Percentiles rank a stretch among this genome's conserved stretches.
These are phyloP conservation scores for Deroptyus accipitrinus DNA, from an alignment of 2,113 vertebrate genomes.

Conservation along the genomic window DNA sequence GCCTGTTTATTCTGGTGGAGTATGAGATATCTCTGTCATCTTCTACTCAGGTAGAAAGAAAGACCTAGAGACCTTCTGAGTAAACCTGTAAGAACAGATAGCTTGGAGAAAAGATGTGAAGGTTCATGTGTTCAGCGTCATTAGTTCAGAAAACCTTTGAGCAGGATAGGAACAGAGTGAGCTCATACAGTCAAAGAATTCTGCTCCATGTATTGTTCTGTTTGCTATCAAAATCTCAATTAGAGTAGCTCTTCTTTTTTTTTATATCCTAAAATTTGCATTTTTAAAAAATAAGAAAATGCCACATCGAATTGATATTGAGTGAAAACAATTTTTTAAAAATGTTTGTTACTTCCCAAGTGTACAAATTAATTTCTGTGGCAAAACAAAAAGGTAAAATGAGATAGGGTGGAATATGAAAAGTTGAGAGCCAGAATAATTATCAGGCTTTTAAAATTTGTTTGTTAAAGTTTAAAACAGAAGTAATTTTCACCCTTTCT, in stretches of 20 bases:
- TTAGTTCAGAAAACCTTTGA: neutral
- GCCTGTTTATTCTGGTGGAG: neutral
- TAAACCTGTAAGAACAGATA: neutral
- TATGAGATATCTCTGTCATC: neutral
- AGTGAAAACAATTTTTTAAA: neutral
- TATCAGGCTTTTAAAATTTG: neutral
- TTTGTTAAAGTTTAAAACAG: neutral
- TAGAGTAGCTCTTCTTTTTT: neutral
- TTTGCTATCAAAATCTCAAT: neutral
- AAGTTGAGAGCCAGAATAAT: neutral
- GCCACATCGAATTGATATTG: neutral
- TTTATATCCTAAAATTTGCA: neutral
- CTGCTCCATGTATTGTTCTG: neutral
- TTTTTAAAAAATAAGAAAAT: neutral
- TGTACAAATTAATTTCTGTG: neutral
- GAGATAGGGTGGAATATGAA: neutral
- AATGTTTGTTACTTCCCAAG: neutral
- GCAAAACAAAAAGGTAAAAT: neutral
- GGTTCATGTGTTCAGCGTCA: neutral
- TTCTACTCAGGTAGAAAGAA: neutral
- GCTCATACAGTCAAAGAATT: rapidly evolving
- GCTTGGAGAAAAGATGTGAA: neutral
- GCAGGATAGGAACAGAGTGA: neutral
- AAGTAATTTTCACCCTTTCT: neutral
- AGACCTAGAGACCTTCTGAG: neutral